Percentiles rank a stretch among this genome's conserved stretches.
Conservation (phyloP, 2,888 invertebrate genomes). For the Drosophila melanosoma region DNA sequence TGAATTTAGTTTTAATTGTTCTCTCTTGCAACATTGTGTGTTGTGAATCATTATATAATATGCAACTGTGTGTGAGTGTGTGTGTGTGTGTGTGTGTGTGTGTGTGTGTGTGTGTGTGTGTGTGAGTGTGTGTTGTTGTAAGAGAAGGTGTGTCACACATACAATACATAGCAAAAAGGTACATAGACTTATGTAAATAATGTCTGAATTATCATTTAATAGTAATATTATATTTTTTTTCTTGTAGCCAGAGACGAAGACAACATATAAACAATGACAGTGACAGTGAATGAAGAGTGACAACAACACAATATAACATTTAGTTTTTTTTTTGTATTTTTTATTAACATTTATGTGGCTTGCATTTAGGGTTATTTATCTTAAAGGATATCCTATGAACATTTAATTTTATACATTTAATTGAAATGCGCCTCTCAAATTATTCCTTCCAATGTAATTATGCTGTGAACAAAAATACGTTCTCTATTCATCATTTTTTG, state of each 20-base stretch:
- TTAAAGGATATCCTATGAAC: conserved; percentile 4
- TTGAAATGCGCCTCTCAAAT: conserved; percentile 7
- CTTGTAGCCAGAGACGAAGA: conserved; percentile 17
- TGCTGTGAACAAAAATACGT: conserved; percentile 2
- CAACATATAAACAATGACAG: conserved; percentile 55
- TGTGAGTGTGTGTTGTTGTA: conserved; percentile 11
- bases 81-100: conserved; percentile 15
- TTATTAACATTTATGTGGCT: conserved; percentile 48
- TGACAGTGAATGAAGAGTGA: conserved; percentile 33
- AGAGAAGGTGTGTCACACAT: conserved; percentile 40
- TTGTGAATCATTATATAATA: conserved; percentile 33
- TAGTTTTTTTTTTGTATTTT: conserved; percentile 21
- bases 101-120: conserved; percentile 1
- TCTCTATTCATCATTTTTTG: background rate
- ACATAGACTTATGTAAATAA: conserved; percentile 65
- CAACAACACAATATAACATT: conserved; percentile 69
- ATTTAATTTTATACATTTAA: conserved; percentile 14
- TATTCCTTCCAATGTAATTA: conserved; percentile 1
- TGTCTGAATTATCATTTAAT: conserved; percentile 23
- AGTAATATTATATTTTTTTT: conserved; percentile 18
- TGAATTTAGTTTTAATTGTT: conserved; percentile 28
- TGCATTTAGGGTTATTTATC: conserved; percentile 7
- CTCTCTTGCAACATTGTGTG: conserved; percentile 22
- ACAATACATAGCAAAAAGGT: conserved; percentile 71
- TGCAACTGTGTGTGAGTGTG: conserved; percentile 29